A percentile compares a stretch with the other conserved stretches of the same genome.
These are phyloP conservation scores for Tetragnatha versicolor DNA, from an alignment of 1,140 invertebrate genomes.

Conservation along the genomic window DNA sequence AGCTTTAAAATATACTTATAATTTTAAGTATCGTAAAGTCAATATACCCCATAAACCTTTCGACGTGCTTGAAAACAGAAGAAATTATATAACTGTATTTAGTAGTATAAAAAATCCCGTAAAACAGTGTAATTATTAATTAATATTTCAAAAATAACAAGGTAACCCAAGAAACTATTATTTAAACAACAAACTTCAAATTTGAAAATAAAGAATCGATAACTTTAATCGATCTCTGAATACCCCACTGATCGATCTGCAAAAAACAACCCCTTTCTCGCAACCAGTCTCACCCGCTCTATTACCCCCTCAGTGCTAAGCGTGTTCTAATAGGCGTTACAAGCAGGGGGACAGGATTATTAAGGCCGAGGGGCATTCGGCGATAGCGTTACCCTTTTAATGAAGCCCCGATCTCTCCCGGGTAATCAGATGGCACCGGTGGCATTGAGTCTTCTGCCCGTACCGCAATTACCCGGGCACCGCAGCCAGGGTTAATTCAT, in stretches of 20 bases:
- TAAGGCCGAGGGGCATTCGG: constrained; percentile 21
- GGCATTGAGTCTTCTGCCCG: neutral
- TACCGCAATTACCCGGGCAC: constrained; percentile 24
- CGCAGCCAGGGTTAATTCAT: constrained; percentile 42
- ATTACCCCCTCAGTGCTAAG: constrained; percentile 2
- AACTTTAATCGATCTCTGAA: neutral
- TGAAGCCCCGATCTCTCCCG: constrained; percentile 29
- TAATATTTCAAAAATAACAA: too few species aligned
- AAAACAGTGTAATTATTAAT: too few species aligned
- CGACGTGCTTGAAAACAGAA: too few species aligned
- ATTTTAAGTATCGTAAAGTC: too few species aligned
- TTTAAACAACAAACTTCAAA: neutral
- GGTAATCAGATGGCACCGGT: constrained; percentile 30
- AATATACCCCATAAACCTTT: too few species aligned
- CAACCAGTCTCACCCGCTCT: too few species aligned
- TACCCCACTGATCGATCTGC: neutral
- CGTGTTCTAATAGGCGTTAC: constrained; percentile 21
- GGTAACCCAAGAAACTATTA: too few species aligned
- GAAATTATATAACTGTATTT: too few species aligned
- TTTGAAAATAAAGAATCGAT: neutral
- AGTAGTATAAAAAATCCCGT: too few species aligned
- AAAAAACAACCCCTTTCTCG: too few species aligned
- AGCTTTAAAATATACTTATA: too few species aligned
- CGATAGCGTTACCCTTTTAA: constrained; percentile 41
- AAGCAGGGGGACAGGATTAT: constrained; percentile 15